Evolutionary conservation across 2,888 invertebrate species (phyloP), one percentile per base, ranked within the genome.

Genomic region (Hypomecis atomaria): DNA sequence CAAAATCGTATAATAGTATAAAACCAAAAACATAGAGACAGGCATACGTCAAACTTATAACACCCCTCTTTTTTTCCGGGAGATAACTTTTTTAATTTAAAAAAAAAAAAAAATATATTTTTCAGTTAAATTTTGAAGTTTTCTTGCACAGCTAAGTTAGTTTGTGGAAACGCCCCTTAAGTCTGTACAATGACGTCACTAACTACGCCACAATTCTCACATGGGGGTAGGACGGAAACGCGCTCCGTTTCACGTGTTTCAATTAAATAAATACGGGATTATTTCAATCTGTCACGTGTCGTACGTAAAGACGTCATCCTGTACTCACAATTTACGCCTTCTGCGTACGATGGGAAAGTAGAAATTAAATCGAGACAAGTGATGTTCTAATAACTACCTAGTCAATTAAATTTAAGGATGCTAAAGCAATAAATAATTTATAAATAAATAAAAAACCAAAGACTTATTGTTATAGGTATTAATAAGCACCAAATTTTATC

Each of bases 141-240:
- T 23, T 23, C 23, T 23, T 23, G 23, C 23, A 23, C 23, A 23
- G 23, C 3, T 23, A 23, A 23, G 23, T 23, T 23, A 23, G 23
- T 23, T 1, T 13, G 55, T 55, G 37, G 23, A 55, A 7, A 45
- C 45, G 13, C 13, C 9, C 10, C 13, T 40, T 40, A 45, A 37
- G 34, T 11, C 13, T 55, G 36, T 37, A 43, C 34, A 7, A 9
- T 40, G 50, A 59, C 59, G 59, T 59, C 52, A 63, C 59, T 33
- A 13, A 40, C 36, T 1, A 55, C 7, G 49, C 38, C 10, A 7
- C 7, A 44, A 36, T 59, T 64, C 59, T 56, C 64, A 59, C n/a
- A 38, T 53, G 55, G 59, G 64, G 64, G 59, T 56, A 64, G 59
- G 36, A 50, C 55, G 59, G 38, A 59, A 64, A 59, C 37, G 43